These are phyloP conservation scores for Gymnobelideus leadbeateri DNA, from an alignment of 2,113 vertebrate genomes.

Conservation along the genomic window DNA sequence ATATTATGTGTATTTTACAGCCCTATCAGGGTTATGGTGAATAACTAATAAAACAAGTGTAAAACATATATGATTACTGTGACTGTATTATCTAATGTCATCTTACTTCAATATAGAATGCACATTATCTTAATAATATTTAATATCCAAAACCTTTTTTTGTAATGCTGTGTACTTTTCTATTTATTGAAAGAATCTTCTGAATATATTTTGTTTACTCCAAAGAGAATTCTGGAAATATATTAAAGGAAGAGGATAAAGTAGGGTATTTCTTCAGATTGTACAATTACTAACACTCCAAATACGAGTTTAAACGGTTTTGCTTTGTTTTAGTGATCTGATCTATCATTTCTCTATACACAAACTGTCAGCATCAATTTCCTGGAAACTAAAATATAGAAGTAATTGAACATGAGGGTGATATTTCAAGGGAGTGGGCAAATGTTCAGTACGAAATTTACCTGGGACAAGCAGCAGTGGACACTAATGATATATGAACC, in stretches of 20 bases:
- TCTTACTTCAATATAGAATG: conserved; percentile 32
- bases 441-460: conserved; percentile 42
- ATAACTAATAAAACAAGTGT: conserved; percentile 62
- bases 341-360: conserved; percentile 32
- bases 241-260: not conserved
- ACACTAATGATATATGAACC: conserved; percentile 58
- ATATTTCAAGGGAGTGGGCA: conserved; percentile 47
- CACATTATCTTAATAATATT: conserved; percentile 42
- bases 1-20: conserved; percentile 58
- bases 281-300: not conserved
- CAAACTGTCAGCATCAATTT: conserved; percentile 33
- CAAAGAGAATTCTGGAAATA: conserved; percentile 59
- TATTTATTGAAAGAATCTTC: conserved; percentile 57
- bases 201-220: conserved; percentile 39
- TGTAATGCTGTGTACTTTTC: not conserved
- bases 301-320: conserved; percentile 47
- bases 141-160: conserved; percentile 43
- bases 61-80: conserved; percentile 36
- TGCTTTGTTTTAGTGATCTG: conserved; percentile 57
- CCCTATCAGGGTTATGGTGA: conserved; percentile 42
- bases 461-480: conserved; percentile 34
- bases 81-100: conserved; percentile 29
- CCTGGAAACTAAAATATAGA: conserved; percentile 42
- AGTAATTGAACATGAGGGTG: conserved; percentile 52
- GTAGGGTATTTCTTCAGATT: not conserved